These are phyloP conservation scores for Rutilus rutilus DNA, from an alignment of 2,113 vertebrate species.

Conservation along the genomic window DNA sequence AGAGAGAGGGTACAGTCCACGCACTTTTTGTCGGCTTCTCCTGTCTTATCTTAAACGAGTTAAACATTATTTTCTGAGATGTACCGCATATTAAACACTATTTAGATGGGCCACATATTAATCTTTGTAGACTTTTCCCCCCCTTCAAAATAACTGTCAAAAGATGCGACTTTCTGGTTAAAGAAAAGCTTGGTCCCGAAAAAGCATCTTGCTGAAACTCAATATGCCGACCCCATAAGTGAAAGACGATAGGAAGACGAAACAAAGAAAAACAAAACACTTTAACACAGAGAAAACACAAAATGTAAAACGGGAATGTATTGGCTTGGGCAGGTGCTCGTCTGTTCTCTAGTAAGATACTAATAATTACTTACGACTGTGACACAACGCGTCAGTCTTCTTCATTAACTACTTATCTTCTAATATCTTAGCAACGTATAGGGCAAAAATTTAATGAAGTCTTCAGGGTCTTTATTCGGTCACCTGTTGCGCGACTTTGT, in stretches of 20 bases:
- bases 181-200: background rate
- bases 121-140: background rate
- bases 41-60: background rate
- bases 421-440: background rate
- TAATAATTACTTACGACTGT: background rate
- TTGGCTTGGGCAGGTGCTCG: background rate
- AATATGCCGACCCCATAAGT: slow-evolving; percentile 50
- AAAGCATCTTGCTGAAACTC: slow-evolving; percentile 37
- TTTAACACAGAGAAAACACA: background rate
- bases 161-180: background rate
- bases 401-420: background rate
- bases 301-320: background rate
- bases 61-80: background rate
- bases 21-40: background rate
- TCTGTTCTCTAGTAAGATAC: background rate
- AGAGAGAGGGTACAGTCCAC: background rate
- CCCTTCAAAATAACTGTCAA: background rate
- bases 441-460: background rate
- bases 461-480: background rate
- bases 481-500: background rate
- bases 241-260: slow-evolving; percentile 61
- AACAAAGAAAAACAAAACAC: slow-evolving; percentile 4
- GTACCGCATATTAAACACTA: background rate
- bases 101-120: background rate
- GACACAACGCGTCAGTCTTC: background rate